Conservation (phyloP, 23 tunicate species). For the Oikopleura vanhoeffeni region DNA sequence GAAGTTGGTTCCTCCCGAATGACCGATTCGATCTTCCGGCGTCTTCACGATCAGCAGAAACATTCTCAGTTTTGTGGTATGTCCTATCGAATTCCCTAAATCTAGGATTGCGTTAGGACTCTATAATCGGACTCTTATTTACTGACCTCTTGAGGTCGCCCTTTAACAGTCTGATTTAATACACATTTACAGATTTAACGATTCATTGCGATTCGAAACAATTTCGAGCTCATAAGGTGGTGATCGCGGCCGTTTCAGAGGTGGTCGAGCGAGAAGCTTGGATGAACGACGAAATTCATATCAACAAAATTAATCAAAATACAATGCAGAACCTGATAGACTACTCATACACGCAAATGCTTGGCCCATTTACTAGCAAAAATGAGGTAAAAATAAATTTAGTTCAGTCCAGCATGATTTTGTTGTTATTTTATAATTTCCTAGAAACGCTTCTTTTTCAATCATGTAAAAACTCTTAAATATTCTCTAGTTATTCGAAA, state of each 20-base stretch:
- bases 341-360: background rate
- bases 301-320: background rate
- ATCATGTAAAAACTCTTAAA: too few relatives aligned
- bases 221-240: background rate
- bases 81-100: too few relatives aligned
- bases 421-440: too few relatives aligned
- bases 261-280: background rate
- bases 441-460: too few relatives aligned
- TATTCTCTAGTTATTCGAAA: too few relatives aligned
- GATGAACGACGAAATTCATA: background rate
- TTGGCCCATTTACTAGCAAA: background rate
- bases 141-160: background rate
- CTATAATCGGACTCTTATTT: too few relatives aligned
- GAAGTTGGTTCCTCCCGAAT: background rate
- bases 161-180: background rate
- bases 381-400: background rate
- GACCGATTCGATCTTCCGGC: background rate
- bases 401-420: too few relatives aligned
- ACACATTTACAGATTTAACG: background rate
- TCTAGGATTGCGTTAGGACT: background rate
- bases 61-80: background rate
- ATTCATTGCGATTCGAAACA: background rate
- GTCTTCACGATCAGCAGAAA: background rate
- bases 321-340: background rate
- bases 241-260: background rate